Evolutionary conservation across 1,140 invertebrate species (phyloP).

Genomic region (Potamilus streckersoni): DNA sequence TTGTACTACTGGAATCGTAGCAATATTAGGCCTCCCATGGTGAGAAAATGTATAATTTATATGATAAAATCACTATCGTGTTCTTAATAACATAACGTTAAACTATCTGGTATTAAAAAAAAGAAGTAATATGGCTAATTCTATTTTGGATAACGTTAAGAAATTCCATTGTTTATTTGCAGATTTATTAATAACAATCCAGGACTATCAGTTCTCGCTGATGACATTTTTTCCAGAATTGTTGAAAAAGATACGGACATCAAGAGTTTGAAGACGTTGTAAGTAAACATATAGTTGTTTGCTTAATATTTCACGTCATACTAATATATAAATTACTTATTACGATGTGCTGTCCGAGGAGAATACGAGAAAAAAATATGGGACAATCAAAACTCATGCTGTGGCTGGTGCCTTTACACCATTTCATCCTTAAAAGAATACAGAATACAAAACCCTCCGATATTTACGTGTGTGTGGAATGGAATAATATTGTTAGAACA

Average conservation of each 20-base stretch:
- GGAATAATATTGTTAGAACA: too few relatives aligned
- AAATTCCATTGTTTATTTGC: slow-evolving; percentile 19
- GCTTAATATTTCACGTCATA: slow-evolving; percentile 6
- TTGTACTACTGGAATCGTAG: slow-evolving; percentile 16
- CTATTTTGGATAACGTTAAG: background rate
- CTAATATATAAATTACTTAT: slow-evolving; percentile 3
- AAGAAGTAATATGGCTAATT: background rate
- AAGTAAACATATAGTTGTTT: slow-evolving; percentile 64
- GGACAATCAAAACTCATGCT: background rate
- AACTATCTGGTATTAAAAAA: too few relatives aligned
- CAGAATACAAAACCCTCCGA: too few relatives aligned
- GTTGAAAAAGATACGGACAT: slow-evolving; percentile 53
- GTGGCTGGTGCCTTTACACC: background rate
- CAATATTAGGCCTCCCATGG: background rate
- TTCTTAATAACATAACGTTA: too few relatives aligned
- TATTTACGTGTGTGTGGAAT: background rate
- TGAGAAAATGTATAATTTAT: background rate
- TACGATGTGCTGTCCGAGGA: background rate
- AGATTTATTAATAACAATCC: slow-evolving; percentile 79
- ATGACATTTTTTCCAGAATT: slow-evolving; percentile 76
- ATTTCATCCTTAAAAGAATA: background rate
- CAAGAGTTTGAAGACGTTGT: slow-evolving; percentile 72
- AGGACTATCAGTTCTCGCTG: slow-evolving; percentile 72
- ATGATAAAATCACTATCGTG: background rate
- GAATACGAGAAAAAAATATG: background rate